These are phyloP conservation scores for Malurus leucopterus DNA, from an alignment of 2,797 vertebrate genomes.

Conservation along the genomic window DNA sequence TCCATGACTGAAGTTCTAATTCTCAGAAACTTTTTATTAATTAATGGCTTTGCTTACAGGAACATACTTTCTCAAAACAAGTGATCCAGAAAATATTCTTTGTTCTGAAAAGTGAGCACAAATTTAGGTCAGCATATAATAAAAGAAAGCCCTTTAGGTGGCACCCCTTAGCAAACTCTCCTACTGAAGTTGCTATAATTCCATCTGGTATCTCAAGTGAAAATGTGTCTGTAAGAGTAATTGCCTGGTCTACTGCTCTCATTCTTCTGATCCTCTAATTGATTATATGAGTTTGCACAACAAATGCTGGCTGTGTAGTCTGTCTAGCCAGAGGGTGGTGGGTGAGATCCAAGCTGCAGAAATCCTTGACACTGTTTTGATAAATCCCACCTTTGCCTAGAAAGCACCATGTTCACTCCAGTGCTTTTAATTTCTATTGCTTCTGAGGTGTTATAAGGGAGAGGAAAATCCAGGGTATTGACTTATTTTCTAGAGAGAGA, in stretches of 20 bases:
- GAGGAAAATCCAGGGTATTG: background rate
- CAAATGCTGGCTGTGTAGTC: background rate
- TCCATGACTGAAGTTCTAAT: background rate
- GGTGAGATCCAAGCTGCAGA: background rate
- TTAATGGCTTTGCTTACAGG: background rate
- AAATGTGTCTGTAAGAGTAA: background rate
- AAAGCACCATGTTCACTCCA: background rate
- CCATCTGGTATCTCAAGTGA: background rate
- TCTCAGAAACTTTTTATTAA: background rate
- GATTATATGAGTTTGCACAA: background rate
- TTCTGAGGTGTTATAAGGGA: background rate
- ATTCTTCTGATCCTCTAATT: background rate
- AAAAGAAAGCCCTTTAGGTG: background rate
- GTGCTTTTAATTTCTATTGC: background rate
- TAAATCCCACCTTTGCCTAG: background rate
- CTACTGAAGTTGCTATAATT: background rate
- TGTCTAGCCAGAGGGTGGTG: background rate
- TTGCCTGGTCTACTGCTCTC: background rate
- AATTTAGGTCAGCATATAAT: background rate
- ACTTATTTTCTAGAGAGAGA: background rate
- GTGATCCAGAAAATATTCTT: background rate
- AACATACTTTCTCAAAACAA: background rate
- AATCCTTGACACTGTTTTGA: background rate
- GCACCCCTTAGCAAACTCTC: background rate
- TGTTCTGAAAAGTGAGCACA: background rate